Evolutionary conservation across 2,113 vertebrate genomes (phyloP).

Genomic region (Aythya baeri): DNA sequence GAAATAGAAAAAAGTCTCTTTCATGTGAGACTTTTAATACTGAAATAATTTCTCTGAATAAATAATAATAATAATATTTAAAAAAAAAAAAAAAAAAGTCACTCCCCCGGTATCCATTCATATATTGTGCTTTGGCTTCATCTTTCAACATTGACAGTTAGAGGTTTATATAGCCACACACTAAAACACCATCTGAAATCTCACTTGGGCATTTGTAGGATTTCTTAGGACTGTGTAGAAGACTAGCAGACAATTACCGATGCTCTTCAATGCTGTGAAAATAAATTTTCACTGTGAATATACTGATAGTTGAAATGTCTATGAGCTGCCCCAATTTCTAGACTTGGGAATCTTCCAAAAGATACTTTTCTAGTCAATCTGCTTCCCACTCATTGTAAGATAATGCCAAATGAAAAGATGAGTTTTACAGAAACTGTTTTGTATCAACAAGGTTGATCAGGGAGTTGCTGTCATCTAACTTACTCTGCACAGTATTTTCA

Average conservation of each 20-base stretch:
- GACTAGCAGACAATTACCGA: background rate
- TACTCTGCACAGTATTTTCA: background rate
- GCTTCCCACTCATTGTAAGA: background rate
- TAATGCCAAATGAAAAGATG: background rate
- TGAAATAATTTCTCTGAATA: background rate
- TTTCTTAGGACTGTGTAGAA: background rate
- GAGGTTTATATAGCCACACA: accelerated
- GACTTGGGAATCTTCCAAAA: background rate
- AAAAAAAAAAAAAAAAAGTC: too few species aligned
- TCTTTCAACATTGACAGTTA: background rate
- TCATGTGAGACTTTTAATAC: background rate
- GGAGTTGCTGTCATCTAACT: background rate
- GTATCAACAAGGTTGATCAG: background rate
- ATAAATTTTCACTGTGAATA: background rate
- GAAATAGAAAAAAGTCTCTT: background rate
- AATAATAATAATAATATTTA: background rate
- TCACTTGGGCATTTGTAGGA: background rate
- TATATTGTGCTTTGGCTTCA: background rate
- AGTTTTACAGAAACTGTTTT: background rate
- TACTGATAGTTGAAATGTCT: background rate
- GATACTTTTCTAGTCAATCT: background rate
- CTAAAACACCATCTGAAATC: background rate
- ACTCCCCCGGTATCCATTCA: background rate
- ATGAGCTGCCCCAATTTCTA: background rate
- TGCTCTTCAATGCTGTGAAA: background rate